Evolutionary conservation across 2,113 vertebrate species (phyloP), one percentile per base, ranked within the genome.

Genomic region (Willisornis vidua): DNA sequence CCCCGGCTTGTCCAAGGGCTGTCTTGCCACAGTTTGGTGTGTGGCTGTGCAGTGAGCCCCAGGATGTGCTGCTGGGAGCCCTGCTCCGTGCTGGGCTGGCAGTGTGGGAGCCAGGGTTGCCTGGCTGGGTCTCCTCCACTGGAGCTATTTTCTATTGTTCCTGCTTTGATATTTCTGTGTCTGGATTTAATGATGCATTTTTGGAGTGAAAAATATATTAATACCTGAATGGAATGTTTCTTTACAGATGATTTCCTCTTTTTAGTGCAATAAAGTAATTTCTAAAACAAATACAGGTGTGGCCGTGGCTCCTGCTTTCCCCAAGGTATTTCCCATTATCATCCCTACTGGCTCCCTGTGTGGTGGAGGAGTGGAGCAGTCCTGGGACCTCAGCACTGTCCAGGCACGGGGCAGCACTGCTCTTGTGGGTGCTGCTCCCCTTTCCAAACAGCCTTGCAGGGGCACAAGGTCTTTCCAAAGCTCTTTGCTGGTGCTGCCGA

Each of bases 201-300:
- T 96, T 92, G 54, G 94, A 94, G 97, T 96, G 94, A 54, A 83
- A 79, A 67, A 75, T 55, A 85, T 87, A 93, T 82, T 79, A 65
- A 76, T 70, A 93, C 45, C 55, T 70, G 72, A 91, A 79, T 95
- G 85, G 95, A 96, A 85, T 97, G 97, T 97, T 95, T 98, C 96
- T 97, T 97, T 97, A 96, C 96, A 93, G 90, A 94, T 73, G 8
- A 95, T 58, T 74, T 89, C 43, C 78, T 88, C 95, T 98, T 98
- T 97, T 93, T 94, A 97, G 98, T 97, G 96, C 93, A 98, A 97
- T 98, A 98, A 98, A 98, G 97, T 96, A 1, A 90, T 97, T 97
- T 97, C 79, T 52, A 94, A 97, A 93, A 75, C 93, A 92, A 49
- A 75, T 19, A 31, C 4, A 39, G 66, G 58, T 18, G 72, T 48